Evolutionary conservation across 2,888 invertebrate species (phyloP).

Genomic region (Tinea trinotella): DNA sequence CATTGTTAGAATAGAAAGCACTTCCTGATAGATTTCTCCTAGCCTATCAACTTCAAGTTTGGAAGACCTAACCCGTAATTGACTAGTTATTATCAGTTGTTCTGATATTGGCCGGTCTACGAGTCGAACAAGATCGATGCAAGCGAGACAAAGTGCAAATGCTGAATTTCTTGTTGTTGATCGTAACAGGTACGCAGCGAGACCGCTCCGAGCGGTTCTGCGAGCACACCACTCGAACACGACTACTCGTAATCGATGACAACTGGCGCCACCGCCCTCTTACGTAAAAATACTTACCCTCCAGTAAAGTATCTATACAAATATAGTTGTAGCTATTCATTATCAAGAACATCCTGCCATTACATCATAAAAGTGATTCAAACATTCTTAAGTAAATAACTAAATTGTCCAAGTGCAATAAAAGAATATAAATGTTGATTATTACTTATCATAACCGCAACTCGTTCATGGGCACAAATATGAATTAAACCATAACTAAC

Average conservation of each 20-base stretch:
- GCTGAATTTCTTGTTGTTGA: conserved; percentile 12
- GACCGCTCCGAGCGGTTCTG: conserved; percentile 26
- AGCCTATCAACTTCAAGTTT: too few relatives aligned
- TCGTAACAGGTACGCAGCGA: conserved; percentile 28
- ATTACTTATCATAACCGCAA: conserved; percentile 7
- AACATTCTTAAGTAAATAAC: background rate
- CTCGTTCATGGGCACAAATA: conserved; percentile 12
- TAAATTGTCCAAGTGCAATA: background rate
- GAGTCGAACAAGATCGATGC: conserved; percentile 8
- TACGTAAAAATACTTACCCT: conserved; percentile 8
- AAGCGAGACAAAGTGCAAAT: conserved; percentile 10
- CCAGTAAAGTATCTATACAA: background rate
- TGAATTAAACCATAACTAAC: conserved; percentile 7
- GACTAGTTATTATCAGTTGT: conserved; percentile 1
- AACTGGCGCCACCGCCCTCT: conserved; percentile 26
- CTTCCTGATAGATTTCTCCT: too few relatives aligned
- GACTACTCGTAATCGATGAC: conserved; percentile 38
- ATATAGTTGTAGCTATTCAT: background rate
- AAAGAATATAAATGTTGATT: background rate
- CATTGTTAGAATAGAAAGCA: too few relatives aligned
- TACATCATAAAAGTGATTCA: background rate
- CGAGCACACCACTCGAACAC: conserved; percentile 29
- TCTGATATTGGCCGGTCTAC: conserved; percentile 6
- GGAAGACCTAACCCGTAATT: background rate
- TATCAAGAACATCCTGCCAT: background rate